These are phyloP conservation scores for Aquatica leii DNA, from an alignment of 2,888 invertebrate genomes.

Conservation along the genomic window DNA sequence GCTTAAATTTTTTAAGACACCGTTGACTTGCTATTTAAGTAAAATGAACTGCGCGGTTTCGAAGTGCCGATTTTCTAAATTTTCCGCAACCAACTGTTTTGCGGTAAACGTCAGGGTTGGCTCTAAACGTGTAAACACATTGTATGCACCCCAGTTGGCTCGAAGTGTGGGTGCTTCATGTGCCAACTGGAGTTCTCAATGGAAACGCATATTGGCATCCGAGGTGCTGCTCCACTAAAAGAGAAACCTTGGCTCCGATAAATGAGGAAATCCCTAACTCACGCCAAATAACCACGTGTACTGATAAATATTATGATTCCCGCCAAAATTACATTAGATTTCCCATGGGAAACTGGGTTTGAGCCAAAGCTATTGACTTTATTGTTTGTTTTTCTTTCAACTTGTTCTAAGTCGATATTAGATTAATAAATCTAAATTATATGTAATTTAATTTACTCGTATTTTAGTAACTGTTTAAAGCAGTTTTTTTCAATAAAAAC, in stretches of 20 bases:
- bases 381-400: slow-evolving; percentile 27
- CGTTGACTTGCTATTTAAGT: neutral
- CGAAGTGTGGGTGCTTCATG: slow-evolving; percentile 47
- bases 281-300: slow-evolving; percentile 52
- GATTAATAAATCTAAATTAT: no score
- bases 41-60: no score
- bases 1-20: slow-evolving; percentile 3
- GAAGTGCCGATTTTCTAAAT: neutral
- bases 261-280: slow-evolving; percentile 50
- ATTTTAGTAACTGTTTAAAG: no score
- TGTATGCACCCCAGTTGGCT: slow-evolving; percentile 53
- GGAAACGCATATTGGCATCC: slow-evolving; percentile 51
- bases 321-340: slow-evolving; percentile 43
- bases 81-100: slow-evolving; percentile 33
- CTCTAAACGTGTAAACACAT: slow-evolving; percentile 43
- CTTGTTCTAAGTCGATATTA: slow-evolving; percentile 8
- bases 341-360: slow-evolving; percentile 39
- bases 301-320: slow-evolving; percentile 49
- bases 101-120: slow-evolving; percentile 41
- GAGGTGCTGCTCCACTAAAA: slow-evolving; percentile 46
- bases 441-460: no score
- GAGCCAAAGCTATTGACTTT: slow-evolving; percentile 34
- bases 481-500: no score
- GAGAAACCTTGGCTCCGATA: slow-evolving; percentile 51
- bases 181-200: slow-evolving; percentile 57